These are phyloP conservation scores for Ametastegia equiseti DNA, from an alignment of 2,888 invertebrate species.

Conservation along the genomic window DNA sequence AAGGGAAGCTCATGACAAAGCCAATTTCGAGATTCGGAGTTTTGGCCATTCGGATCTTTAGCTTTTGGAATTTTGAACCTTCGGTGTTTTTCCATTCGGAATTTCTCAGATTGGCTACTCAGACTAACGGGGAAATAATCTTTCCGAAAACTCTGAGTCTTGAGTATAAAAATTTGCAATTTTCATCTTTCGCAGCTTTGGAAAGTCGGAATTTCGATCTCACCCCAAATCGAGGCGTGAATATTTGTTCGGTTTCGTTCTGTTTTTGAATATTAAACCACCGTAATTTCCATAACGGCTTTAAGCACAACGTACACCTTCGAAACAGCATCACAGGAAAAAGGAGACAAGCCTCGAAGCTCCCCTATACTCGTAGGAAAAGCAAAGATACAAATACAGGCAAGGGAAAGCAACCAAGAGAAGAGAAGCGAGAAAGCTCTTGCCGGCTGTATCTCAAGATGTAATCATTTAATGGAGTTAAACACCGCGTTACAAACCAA, in stretches of 20 bases:
- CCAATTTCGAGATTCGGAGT: too few species aligned
- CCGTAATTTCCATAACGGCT: conserved; percentile 8
- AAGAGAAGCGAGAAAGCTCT: not conserved
- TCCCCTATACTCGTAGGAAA: not conserved
- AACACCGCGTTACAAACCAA: conserved; percentile 52
- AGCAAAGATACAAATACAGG: not conserved
- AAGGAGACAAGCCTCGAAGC: not conserved
- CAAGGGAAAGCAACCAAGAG: not conserved
- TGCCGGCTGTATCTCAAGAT: conserved; percentile 51
- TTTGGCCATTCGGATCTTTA: too few species aligned
- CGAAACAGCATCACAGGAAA: not conserved
- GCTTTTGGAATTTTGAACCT: too few species aligned
- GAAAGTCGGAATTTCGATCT: too few species aligned
- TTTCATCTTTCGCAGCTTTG: too few species aligned
- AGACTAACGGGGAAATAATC: too few species aligned
- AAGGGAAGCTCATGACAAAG: too few species aligned
- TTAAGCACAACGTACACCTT: not conserved
- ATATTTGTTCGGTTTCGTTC: not conserved
- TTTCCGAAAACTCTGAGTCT: too few species aligned
- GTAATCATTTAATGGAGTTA: conserved; percentile 57
- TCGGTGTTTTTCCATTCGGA: too few species aligned
- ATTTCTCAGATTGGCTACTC: too few species aligned
- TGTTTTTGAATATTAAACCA: conserved; percentile 22
- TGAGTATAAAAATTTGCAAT: too few species aligned
- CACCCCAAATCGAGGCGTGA: not conserved